These are phyloP conservation scores for Ancistrus triradiatus DNA, from an alignment of 2,113 vertebrate species.

Conservation along the genomic window DNA sequence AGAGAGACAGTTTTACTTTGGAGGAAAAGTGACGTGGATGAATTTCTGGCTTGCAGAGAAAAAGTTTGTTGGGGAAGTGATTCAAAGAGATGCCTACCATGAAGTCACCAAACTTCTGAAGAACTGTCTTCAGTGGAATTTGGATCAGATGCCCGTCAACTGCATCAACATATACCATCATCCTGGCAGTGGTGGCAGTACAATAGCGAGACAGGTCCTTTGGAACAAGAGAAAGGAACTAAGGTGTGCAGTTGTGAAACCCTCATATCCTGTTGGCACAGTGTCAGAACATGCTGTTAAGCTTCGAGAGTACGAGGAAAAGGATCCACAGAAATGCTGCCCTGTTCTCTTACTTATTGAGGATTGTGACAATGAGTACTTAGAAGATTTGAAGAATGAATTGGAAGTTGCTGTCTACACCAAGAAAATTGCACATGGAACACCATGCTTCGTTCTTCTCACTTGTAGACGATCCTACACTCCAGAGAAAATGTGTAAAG, in stretches of 20 bases:
- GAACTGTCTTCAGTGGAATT: slow-evolving; percentile 39
- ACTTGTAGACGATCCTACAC: slow-evolving; percentile 69
- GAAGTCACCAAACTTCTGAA: slow-evolving; percentile 58
- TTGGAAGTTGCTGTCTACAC: slow-evolving; percentile 60
- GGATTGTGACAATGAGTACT: slow-evolving; percentile 72
- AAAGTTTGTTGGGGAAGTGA: slow-evolving; percentile 64
- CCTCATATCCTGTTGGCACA: slow-evolving; percentile 49
- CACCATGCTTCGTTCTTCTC: slow-evolving; percentile 71
- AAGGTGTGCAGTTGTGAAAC: slow-evolving; percentile 72
- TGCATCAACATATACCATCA: slow-evolving; percentile 78
- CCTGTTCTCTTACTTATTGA: slow-evolving; percentile 75
- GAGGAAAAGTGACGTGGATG: slow-evolving; percentile 73
- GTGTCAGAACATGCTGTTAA: slow-evolving; percentile 68
- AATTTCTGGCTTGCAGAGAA: slow-evolving; percentile 78
- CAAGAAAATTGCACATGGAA: slow-evolving; percentile 57
- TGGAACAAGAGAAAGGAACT: slow-evolving; percentile 73
- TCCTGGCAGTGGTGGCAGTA: slow-evolving; percentile 82
- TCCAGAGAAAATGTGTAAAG: slow-evolving; percentile 66
- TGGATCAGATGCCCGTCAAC: slow-evolving; percentile 54
- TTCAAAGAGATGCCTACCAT: slow-evolving; percentile 68
- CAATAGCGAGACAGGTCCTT: slow-evolving; percentile 75
- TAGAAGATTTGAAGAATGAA: slow-evolving; percentile 66
- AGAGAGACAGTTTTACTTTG: slow-evolving; percentile 71
- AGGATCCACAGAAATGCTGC: slow-evolving; percentile 59
- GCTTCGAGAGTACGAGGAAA: slow-evolving; percentile 74